These are phyloP conservation scores for Vicugna pacos DNA, from an alignment of 2,113 vertebrate species.

Conservation along the genomic window DNA sequence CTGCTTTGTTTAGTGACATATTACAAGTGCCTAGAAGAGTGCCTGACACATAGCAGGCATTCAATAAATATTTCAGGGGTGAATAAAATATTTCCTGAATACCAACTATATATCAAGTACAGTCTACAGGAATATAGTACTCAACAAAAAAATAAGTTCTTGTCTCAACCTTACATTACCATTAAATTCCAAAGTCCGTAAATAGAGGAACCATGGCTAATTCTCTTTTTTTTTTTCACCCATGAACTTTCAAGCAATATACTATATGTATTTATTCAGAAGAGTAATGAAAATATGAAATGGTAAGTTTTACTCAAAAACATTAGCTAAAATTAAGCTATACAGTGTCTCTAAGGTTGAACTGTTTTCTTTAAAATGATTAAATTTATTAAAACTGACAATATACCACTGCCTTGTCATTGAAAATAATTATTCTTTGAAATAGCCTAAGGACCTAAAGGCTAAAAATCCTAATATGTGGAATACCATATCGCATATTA, in stretches of 20 bases:
- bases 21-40: neutral
- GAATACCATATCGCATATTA: neutral
- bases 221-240: neutral
- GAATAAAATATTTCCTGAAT: neutral
- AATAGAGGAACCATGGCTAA: neutral
- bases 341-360: neutral
- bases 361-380: constrained; percentile 37
- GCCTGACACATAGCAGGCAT: neutral
- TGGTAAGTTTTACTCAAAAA: constrained; percentile 19
- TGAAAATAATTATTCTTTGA: constrained; percentile 32
- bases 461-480: neutral
- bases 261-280: constrained; percentile 5
- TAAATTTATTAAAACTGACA: constrained; percentile 37
- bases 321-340: constrained; percentile 33
- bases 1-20: neutral
- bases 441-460: neutral
- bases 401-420: neutral
- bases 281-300: constrained; percentile 35
- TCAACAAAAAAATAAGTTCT: neutral
- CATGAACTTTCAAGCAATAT: neutral
- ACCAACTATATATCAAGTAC: neutral
- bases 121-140: neutral
- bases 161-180: neutral
- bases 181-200: neutral
- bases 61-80: neutral